phyloP scores from a whole-genome alignment of 30 jellyfish, hydroid and myxozoan genomes.

The Aurelia aurita complex sp. Pacific region DNA sequence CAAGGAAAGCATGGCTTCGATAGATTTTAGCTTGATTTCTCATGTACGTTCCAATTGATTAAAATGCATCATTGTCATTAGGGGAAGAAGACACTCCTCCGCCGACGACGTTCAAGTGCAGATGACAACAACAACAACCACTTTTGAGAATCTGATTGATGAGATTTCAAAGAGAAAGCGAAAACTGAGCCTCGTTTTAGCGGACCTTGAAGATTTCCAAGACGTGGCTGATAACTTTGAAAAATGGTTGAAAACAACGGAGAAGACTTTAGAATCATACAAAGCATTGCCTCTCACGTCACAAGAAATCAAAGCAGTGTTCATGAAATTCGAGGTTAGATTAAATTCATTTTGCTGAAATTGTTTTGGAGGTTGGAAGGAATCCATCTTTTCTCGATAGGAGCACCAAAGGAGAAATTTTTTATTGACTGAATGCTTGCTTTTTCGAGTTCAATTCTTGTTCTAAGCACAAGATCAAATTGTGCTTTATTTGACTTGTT shows the following conservation, averaged over 20 bases:
- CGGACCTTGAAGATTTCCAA: slow-evolving; percentile 69
- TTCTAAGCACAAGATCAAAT: too few species aligned
- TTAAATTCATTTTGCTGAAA: too few species aligned
- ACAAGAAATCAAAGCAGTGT: slow-evolving; percentile 40
- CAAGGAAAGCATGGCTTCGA: too few species aligned
- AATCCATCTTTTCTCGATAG: too few species aligned
- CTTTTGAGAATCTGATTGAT: slow-evolving; percentile 61
- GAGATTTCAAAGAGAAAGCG: slow-evolving; percentile 57
- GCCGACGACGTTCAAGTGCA: slow-evolving; percentile 64
- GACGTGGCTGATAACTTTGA: slow-evolving; percentile 77
- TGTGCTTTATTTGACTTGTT: too few species aligned
- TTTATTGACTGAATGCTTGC: too few species aligned
- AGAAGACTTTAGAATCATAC: slow-evolving; percentile 67
- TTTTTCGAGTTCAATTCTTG: too few species aligned
- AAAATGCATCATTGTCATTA: background rate
- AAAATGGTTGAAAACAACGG: slow-evolving; percentile 84
- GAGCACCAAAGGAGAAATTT: too few species aligned
- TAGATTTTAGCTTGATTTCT: background rate
- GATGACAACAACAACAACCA: slow-evolving; percentile 44
- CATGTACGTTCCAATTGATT: too few species aligned
- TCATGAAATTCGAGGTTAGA: slow-evolving; percentile 31
- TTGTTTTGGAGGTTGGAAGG: too few species aligned
- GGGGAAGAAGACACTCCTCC: slow-evolving; percentile 68
- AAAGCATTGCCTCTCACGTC: slow-evolving; percentile 75
- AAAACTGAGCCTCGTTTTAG: slow-evolving; percentile 33